Conservation (phyloP, 2,113 vertebrate genomes). For the Alosa alosa region DNA sequence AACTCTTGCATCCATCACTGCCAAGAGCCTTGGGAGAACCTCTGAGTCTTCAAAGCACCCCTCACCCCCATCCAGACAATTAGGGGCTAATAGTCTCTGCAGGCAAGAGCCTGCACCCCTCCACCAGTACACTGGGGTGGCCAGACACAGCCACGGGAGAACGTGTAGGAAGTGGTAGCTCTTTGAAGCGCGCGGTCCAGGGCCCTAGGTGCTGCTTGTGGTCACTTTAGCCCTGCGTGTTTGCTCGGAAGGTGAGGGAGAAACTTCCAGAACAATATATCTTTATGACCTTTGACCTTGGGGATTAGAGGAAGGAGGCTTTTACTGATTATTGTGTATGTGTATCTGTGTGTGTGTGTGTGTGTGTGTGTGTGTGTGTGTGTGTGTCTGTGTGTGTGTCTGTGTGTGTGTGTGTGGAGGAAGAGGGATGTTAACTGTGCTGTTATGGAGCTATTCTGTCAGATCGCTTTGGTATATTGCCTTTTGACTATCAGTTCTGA, state of each 20-base stretch:
- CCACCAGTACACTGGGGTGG: slow-evolving; percentile 42
- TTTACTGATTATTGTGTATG: slow-evolving; percentile 16
- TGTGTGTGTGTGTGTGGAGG: slow-evolving; percentile 19
- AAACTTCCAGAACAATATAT: slow-evolving; percentile 53
- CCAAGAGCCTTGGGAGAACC: slow-evolving; percentile 60
- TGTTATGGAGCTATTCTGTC: not conserved
- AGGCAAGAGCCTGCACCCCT: slow-evolving; percentile 54
- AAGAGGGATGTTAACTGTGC: no score
- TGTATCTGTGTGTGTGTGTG: not conserved
- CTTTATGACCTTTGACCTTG: slow-evolving; percentile 58
- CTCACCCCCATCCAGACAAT: slow-evolving; percentile 65
- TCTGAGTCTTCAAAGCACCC: slow-evolving; percentile 69
- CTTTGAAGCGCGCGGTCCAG: slow-evolving; percentile 70
- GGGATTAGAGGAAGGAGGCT: slow-evolving; percentile 18
- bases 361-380: slow-evolving; percentile 38
- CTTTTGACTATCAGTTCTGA: no score
- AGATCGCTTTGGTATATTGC: not conserved
- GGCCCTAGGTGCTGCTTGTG: slow-evolving; percentile 62
- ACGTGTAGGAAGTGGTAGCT: slow-evolving; percentile 61
- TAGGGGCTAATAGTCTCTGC: slow-evolving; percentile 78
- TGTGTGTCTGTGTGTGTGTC: slow-evolving; percentile 30
- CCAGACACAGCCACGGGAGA: slow-evolving; percentile 53
- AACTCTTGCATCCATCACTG: slow-evolving; percentile 63
- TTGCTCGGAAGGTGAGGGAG: slow-evolving; percentile 66
- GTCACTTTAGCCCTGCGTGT: slow-evolving; percentile 73